Evolutionary conservation across 2,113 vertebrate species (phyloP).

Genomic region (Anseranas semipalmata): DNA sequence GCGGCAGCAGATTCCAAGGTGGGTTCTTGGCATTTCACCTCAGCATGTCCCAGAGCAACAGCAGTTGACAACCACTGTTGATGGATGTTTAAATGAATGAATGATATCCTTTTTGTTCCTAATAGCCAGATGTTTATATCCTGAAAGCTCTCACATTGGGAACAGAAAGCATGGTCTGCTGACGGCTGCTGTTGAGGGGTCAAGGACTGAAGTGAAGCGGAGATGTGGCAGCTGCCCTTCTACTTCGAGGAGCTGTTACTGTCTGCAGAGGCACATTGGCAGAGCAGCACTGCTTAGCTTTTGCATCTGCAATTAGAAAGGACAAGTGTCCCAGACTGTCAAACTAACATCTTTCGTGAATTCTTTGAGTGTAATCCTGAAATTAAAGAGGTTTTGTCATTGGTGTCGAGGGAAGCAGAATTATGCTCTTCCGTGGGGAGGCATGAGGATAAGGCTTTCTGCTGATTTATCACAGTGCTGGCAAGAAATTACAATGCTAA

Average conservation of each 20-base stretch:
- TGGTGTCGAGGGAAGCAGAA: not conserved
- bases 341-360: not conserved
- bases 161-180: not conserved
- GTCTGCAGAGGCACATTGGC: not conserved
- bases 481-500: slow-evolving; percentile 37
- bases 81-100: slow-evolving; percentile 31
- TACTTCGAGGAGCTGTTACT: not conserved
- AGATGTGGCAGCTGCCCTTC: not conserved
- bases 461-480: slow-evolving; percentile 14
- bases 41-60: not conserved
- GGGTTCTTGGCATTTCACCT: not conserved
- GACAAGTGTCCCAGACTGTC: not conserved
- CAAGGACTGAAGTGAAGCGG: not conserved
- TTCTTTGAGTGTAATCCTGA: not conserved
- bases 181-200: slow-evolving; percentile 5
- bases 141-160: not conserved
- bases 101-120: not conserved
- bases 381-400: slow-evolving; percentile 14
- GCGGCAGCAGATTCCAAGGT: not conserved
- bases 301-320: not conserved
- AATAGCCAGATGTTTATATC: slow-evolving; percentile 11
- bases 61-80: slow-evolving; percentile 16
- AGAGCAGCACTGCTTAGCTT: not conserved
- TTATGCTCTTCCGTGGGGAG: not conserved
- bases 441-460: not conserved